Evolutionary conservation across 2,113 vertebrate genomes (phyloP).

Genomic region (Boulengeromyrus knoepffleri): DNA sequence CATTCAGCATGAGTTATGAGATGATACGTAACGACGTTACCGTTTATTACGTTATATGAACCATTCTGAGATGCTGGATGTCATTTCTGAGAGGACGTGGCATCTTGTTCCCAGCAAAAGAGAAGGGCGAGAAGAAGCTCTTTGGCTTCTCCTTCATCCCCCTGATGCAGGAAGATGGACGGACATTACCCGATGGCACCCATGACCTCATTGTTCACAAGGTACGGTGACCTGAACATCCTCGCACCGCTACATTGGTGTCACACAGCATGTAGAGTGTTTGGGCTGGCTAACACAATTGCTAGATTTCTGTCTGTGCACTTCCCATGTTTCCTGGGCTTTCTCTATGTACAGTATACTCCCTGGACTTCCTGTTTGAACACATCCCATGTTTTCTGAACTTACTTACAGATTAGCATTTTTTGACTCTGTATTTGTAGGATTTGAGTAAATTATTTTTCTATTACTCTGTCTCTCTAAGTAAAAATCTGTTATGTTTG

Average conservation of each 20-base stretch:
- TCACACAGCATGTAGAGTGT: not conserved
- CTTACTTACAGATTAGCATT: not conserved
- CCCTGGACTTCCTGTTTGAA: not conserved
- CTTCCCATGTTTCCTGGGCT: not conserved
- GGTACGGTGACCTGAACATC: slow-evolving; percentile 57
- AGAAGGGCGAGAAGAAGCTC: slow-evolving; percentile 98
- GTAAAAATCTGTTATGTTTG: not conserved
- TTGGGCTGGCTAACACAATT: not conserved
- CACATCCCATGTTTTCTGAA: not conserved
- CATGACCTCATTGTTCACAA: slow-evolving; percentile 97
- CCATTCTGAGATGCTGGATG: not conserved
- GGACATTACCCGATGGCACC: slow-evolving; percentile 92
- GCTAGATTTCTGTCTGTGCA: not conserved
- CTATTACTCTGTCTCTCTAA: not conserved
- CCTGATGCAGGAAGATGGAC: slow-evolving; percentile 96
- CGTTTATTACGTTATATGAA: not conserved
- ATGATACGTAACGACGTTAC: not conserved
- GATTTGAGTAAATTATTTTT: not conserved
- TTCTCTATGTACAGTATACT: not conserved
- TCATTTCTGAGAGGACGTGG: not conserved
- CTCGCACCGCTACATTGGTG: not conserved
- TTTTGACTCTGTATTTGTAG: not conserved
- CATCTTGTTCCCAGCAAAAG: slow-evolving; percentile 74
- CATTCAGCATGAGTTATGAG: not conserved
- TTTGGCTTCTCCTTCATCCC: slow-evolving; percentile 96